Percentiles rank a stretch among this genome's conserved stretches.
Conservation (phyloP, 2,797 vertebrate species). For the Ceyx erithaca region DNA sequence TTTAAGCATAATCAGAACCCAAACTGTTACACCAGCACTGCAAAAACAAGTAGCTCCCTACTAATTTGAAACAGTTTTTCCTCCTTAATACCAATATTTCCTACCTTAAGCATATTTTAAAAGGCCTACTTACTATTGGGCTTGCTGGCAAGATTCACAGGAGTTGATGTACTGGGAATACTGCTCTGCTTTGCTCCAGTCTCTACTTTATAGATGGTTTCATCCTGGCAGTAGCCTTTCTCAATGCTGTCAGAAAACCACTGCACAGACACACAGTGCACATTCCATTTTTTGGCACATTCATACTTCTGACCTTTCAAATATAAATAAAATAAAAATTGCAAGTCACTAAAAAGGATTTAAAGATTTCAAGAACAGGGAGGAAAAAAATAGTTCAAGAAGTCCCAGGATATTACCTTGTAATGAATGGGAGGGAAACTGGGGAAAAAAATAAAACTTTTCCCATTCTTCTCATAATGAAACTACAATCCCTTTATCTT, state of each 20-base stretch:
- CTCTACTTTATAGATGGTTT: slow-evolving; percentile 86
- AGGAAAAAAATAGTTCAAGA: not conserved
- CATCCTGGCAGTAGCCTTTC: slow-evolving; percentile 95
- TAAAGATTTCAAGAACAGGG: not conserved
- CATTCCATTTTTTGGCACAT: slow-evolving; percentile 95
- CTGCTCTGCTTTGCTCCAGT: slow-evolving; percentile 57
- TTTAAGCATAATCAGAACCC: not conserved
- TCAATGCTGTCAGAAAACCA: slow-evolving; percentile 98
- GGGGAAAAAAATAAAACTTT: not conserved
- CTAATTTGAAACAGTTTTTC: not conserved
- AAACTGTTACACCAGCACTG: not conserved
- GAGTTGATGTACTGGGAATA: slow-evolving; percentile 90
- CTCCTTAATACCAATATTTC: not conserved
- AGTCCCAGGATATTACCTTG: not conserved
- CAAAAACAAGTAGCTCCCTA: not conserved
- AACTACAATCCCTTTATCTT: not conserved
- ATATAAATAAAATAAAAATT: not conserved
- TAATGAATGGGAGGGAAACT: not conserved
- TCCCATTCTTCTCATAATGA: not conserved
- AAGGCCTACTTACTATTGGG: slow-evolving; percentile 78
- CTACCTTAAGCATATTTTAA: not conserved
- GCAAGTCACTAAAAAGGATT: not conserved
- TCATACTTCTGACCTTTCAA: slow-evolving; percentile 95
- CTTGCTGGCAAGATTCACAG: slow-evolving; percentile 78
- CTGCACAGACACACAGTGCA: slow-evolving; percentile 91